These are phyloP conservation scores for Aphidoletes aphidimyza DNA, from an alignment of 2,888 invertebrate species.

Conservation along the genomic window DNA sequence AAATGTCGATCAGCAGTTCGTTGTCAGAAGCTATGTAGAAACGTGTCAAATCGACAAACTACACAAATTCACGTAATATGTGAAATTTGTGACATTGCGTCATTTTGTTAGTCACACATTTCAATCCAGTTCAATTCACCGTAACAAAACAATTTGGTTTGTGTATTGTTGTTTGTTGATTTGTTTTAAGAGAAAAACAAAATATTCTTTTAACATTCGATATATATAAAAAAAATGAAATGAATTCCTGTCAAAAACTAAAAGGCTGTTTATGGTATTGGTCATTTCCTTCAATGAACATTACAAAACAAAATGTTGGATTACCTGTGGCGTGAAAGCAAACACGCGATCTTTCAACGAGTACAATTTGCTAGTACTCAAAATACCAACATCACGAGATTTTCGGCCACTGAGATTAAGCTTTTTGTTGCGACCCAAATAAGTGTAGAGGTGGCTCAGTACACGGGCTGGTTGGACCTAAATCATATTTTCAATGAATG, in stretches of 20 bases:
- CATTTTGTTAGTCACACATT: background rate
- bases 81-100: no score
- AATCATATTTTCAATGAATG: background rate
- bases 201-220: background rate
- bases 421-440: conserved; percentile 93
- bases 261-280: background rate
- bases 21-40: conserved; percentile 99
- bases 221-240: background rate
- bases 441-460: conserved; percentile 93
- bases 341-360: conserved; percentile 94
- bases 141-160: conserved; percentile 10
- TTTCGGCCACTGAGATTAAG: conserved; percentile 94
- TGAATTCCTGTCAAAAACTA: background rate
- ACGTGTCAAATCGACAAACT: conserved; percentile 97
- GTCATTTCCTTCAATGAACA: background rate
- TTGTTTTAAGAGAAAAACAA: conserved; percentile 11
- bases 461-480: conserved; percentile 88
- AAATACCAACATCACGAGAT: conserved; percentile 94
- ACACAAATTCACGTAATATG: background rate
- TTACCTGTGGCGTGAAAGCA: conserved; percentile 98
- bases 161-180: conserved; percentile 14
- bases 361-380: conserved; percentile 98
- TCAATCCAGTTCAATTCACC: background rate
- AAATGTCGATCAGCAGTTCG: conserved; percentile 96
- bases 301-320: conserved; percentile 58